Conservation (phyloP, 1,140 invertebrate genomes). For the Caligus rogercresseyi region DNA sequence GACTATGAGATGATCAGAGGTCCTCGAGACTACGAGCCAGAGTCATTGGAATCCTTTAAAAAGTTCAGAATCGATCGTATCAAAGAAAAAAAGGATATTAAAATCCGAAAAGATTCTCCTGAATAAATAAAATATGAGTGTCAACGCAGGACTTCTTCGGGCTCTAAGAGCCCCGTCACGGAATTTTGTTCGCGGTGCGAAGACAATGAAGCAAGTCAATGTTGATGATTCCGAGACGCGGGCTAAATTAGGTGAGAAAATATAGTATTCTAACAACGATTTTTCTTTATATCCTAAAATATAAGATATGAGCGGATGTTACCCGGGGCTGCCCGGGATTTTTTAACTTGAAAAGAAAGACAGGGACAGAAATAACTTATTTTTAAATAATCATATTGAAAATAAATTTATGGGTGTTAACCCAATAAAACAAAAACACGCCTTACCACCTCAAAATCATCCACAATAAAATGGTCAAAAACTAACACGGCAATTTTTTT, state of each 20-base stretch:
- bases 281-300: too few relatives aligned
- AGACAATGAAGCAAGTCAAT: not conserved
- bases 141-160: not conserved
- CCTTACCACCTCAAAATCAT: too few relatives aligned
- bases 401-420: too few relatives aligned
- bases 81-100: not conserved
- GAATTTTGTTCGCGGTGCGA: not conserved
- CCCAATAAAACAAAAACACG: too few relatives aligned
- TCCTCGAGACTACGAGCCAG: conserved; percentile 1
- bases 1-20: conserved; percentile 5
- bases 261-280: too few relatives aligned
- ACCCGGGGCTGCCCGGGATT: too few relatives aligned
- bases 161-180: not conserved
- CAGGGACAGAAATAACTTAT: too few relatives aligned
- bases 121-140: not conserved
- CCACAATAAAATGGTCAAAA: too few relatives aligned
- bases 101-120: not conserved
- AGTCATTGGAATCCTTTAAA: not conserved
- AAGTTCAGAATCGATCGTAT: not conserved
- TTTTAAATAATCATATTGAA: too few relatives aligned
- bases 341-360: too few relatives aligned
- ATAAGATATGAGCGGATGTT: too few relatives aligned
- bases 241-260: not conserved
- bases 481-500: too few relatives aligned
- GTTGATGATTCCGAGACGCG: not conserved